Conservation (phyloP, 2,888 invertebrate genomes). For the Pegoplata infirma region DNA sequence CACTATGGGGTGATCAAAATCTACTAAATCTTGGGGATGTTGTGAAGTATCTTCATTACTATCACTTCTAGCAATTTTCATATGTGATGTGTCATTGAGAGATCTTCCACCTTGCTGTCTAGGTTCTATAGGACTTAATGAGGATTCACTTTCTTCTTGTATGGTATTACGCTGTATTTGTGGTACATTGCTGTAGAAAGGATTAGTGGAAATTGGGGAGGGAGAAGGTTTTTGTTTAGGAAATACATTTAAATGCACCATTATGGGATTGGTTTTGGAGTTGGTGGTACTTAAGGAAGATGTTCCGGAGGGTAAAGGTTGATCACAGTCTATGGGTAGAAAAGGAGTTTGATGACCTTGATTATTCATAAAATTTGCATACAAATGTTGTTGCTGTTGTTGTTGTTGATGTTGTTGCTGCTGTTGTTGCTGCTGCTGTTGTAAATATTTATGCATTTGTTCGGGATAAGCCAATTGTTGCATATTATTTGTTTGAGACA, state of each 20-base stretch:
- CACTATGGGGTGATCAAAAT: slow-evolving; percentile 74
- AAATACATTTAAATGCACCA: slow-evolving; percentile 83
- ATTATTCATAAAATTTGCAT: slow-evolving; percentile 60
- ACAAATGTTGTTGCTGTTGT: slow-evolving; percentile 52
- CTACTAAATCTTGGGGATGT: slow-evolving; percentile 67
- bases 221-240: slow-evolving; percentile 79
- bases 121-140: slow-evolving; percentile 49
- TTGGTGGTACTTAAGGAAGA: not conserved
- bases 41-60: slow-evolving; percentile 52
- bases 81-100: slow-evolving; percentile 37
- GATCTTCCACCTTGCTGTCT: slow-evolving; percentile 55
- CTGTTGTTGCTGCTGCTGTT: slow-evolving; percentile 66
- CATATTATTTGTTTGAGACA: slow-evolving; percentile 63
- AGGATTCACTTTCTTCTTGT: slow-evolving; percentile 62
- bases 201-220: slow-evolving; percentile 70
- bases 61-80: slow-evolving; percentile 71
- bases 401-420: slow-evolving; percentile 65
- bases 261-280: slow-evolving; percentile 79
- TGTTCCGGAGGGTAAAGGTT: slow-evolving; percentile 32
- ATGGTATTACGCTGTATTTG: slow-evolving; percentile 69
- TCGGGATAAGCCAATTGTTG: slow-evolving; percentile 58
- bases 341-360: slow-evolving; percentile 64
- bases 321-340: slow-evolving; percentile 64
- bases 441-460: slow-evolving; percentile 53
- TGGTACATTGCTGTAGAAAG: slow-evolving; percentile 68